Conservation (phyloP, 2,888 invertebrate genomes). For the Spisula subtruncata region DNA sequence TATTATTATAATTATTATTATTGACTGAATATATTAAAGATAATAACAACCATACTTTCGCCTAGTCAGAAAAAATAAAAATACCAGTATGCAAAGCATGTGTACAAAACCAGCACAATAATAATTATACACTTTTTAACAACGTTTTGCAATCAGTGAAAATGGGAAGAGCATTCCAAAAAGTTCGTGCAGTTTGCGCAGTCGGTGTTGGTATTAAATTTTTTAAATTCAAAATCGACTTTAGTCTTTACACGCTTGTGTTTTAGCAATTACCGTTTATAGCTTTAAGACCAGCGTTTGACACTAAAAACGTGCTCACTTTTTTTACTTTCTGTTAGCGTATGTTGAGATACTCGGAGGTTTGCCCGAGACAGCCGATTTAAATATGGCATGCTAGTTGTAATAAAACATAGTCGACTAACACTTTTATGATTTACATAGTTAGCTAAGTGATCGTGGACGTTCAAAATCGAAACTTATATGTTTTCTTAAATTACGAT, state of each 20-base stretch:
- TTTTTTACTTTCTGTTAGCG: neutral
- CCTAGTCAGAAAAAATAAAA: too few species aligned
- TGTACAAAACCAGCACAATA: too few species aligned
- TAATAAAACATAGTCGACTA: conserved; percentile 34
- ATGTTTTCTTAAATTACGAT: conserved; percentile 29
- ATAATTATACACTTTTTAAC: too few species aligned
- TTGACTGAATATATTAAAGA: too few species aligned
- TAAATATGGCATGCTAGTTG: conserved; percentile 35
- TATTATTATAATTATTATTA: too few species aligned
- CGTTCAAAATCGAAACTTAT: conserved; percentile 38
- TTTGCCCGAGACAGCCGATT: neutral
- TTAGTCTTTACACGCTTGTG: neutral
- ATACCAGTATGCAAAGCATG: too few species aligned
- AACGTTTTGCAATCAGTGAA: too few species aligned
- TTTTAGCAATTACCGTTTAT: neutral
- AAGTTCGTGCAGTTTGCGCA: neutral
- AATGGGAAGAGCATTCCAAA: neutral
- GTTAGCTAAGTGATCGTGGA: conserved; percentile 22
- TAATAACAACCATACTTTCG: too few species aligned
- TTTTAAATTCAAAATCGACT: neutral
- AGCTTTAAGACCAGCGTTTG: neutral
- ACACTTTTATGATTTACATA: conserved; percentile 36
- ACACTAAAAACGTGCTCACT: neutral
- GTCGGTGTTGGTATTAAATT: neutral
- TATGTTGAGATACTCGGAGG: neutral